phyloP scores from a whole-genome alignment of 30 jellyfish, hydroid and myxozoan species.

The Aurelia sp. region DNA sequence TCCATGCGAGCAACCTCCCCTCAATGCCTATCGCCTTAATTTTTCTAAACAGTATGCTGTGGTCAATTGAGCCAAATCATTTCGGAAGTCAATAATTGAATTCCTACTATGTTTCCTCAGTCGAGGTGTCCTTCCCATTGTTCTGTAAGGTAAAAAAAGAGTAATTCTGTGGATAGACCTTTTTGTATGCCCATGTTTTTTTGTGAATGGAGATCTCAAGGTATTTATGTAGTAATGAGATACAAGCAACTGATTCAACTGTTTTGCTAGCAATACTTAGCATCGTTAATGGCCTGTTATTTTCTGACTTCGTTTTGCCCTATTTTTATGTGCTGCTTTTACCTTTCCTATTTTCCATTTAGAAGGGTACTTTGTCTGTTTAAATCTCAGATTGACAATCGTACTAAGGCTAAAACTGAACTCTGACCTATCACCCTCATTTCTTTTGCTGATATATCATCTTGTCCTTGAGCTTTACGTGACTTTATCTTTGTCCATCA shows the following conservation, averaged over 20 bases:
- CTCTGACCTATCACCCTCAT: slow-evolving; percentile 24
- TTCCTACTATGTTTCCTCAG: slow-evolving; percentile 16
- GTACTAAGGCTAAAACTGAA: slow-evolving; percentile 30
- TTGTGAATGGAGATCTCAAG: slow-evolving; percentile 41
- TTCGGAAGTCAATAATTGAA: slow-evolving; percentile 52
- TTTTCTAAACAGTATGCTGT: slow-evolving; percentile 35
- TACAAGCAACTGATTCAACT: slow-evolving; percentile 42
- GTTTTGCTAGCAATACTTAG: slow-evolving; percentile 49
- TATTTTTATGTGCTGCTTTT: slow-evolving; percentile 30
- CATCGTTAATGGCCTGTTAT: slow-evolving; percentile 42
- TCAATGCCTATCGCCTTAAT: slow-evolving; percentile 52
- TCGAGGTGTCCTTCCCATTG: slow-evolving; percentile 54
- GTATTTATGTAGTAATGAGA: slow-evolving; percentile 44
- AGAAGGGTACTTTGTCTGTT: slow-evolving; percentile 24
- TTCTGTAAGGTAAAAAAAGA: slow-evolving; percentile 48
- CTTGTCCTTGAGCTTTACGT: slow-evolving; percentile 41
- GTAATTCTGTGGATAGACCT: slow-evolving; percentile 34
- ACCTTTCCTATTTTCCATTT: slow-evolving; percentile 39
- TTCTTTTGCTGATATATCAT: slow-evolving; percentile 32
- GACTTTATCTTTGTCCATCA: slow-evolving; percentile 2
- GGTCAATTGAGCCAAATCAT: slow-evolving; percentile 66
- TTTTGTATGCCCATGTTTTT: slow-evolving; percentile 56
- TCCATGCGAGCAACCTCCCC: slow-evolving; percentile 50
- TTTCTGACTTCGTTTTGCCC: slow-evolving; percentile 29
- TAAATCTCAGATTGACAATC: slow-evolving; percentile 37